Conservation (phyloP, 2,113 vertebrate species). For the Tauraco erythrolophus region DNA sequence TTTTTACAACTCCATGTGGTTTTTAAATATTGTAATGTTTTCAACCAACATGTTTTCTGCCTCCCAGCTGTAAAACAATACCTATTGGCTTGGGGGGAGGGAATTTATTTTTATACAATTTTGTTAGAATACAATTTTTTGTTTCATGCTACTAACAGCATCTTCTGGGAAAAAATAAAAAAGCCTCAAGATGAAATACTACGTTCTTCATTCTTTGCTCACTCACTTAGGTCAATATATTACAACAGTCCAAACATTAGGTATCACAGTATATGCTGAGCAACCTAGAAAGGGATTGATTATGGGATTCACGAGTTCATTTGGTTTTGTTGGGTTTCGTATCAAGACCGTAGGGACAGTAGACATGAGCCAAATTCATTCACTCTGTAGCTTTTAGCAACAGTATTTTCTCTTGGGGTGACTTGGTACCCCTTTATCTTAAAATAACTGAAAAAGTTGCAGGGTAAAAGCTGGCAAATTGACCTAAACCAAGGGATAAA, state of each 20-base stretch:
- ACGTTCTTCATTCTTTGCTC: background rate
- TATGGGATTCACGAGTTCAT: background rate
- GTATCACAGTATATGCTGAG: background rate
- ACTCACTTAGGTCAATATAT: background rate
- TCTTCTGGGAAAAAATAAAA: constrained; percentile 43
- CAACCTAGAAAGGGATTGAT: background rate
- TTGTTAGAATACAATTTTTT: constrained; percentile 3
- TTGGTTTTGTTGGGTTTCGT: background rate
- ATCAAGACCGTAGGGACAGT: background rate
- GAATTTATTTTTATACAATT: constrained; percentile 13
- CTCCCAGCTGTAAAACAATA: constrained; percentile 66
- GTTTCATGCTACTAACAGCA: background rate
- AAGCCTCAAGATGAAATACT: background rate
- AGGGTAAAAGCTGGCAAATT: background rate
- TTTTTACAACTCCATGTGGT: constrained; percentile 75
- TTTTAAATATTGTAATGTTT: constrained; percentile 75
- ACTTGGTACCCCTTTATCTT: background rate
- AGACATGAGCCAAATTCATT: background rate
- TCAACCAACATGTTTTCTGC: constrained; percentile 64
- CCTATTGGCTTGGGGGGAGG: constrained; percentile 5
- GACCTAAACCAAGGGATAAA: background rate
- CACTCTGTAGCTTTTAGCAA: background rate
- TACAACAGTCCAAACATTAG: background rate
- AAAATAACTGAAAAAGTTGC: background rate
- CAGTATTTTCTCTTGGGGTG: background rate